Percentiles rank a stretch among this genome's conserved stretches.
These are phyloP conservation scores for Euproctis similis DNA, from an alignment of 2,888 invertebrate species.

Conservation along the genomic window DNA sequence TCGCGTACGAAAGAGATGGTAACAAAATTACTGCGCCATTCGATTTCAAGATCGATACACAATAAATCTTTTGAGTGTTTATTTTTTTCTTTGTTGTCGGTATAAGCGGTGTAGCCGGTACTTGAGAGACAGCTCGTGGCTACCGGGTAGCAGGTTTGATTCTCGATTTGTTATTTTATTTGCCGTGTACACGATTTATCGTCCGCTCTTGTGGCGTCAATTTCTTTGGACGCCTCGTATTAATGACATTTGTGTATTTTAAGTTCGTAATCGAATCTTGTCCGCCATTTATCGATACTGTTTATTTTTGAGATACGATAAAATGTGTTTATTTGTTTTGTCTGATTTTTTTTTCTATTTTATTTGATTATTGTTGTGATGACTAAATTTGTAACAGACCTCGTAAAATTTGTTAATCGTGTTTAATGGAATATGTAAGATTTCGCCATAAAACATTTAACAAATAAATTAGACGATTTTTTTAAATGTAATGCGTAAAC, in stretches of 20 bases:
- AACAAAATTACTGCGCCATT: slow-evolving; percentile 33
- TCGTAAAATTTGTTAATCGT: no score
- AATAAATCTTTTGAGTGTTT: slow-evolving; percentile 49
- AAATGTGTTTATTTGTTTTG: neutral
- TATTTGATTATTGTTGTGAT: no score
- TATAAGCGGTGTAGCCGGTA: slow-evolving; percentile 40
- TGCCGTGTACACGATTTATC: slow-evolving; percentile 38
- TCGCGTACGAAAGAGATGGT: slow-evolving; percentile 19
- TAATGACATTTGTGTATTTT: slow-evolving; percentile 28
- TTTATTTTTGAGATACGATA: neutral
- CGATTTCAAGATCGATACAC: slow-evolving; percentile 54
- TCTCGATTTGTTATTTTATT: slow-evolving; percentile 33
- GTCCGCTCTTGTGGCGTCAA: slow-evolving; percentile 37
- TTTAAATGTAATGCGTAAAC: no score
- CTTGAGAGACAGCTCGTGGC: slow-evolving; percentile 45
- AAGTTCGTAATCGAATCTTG: slow-evolving; percentile 21
- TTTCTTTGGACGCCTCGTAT: slow-evolving; percentile 40
- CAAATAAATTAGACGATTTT: no score
- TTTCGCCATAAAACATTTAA: no score
- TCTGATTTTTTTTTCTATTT: neutral
- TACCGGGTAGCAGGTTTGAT: slow-evolving; percentile 47
- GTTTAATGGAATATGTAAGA: no score
- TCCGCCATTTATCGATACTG: slow-evolving; percentile 4
- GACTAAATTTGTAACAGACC: no score
- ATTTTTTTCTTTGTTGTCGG: slow-evolving; percentile 31